Base-by-base conservation (phyloP, 2,113 vertebrate species). In the Ranitomeya variabilis region DNA sequence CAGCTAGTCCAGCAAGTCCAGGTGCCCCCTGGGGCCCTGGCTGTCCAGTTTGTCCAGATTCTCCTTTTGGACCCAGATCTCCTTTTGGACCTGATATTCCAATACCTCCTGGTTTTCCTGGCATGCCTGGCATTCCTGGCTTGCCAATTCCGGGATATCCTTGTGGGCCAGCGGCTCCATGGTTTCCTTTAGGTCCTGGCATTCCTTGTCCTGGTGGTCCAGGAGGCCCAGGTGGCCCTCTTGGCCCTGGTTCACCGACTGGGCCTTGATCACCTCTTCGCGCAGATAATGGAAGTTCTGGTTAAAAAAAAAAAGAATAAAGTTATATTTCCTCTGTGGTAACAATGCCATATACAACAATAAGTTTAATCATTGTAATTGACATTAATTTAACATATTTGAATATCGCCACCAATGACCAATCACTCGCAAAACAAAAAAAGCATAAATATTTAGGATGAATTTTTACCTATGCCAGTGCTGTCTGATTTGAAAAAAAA, bases 121-220 rank as follows among this genome's bases (percentile, higher is more conserved):
- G 96, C 93, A 97, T 94, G 87, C 98, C 98, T 21, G 97, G 96
- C 92, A 97, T 95, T 80, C 98, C 98, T 45, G 96, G 96, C 91
- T 99, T 99, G 71, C 97, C 97, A 52, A 98, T 90, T 91, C 97
- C 98, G 71, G 97, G 96, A 18, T 95, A 95, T 91, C 97, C 97
- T 90, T 90, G 90, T 85, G 90, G 91, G 37, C 93, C 93, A 87
- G 96, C 95, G 0, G 94, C 93, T 79, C 98, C 98, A 55, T 95
- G 96, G 90, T 96, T 96, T 92, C 98, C 98, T 92, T 93, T 94
- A 90, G 94, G 93, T 91, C 98, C 98, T 90, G 94, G 94, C 57
- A 97, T 89, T 16, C 96, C 96, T 0, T 95, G 96, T 21, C 97
- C 96, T 0, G 95, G 95, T 88, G 95, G 83, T 86, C 98, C 98